Evolutionary conservation across 53 echinoderm and acorn worm species (phyloP).

Genomic region (Zoroaster sp.): DNA sequence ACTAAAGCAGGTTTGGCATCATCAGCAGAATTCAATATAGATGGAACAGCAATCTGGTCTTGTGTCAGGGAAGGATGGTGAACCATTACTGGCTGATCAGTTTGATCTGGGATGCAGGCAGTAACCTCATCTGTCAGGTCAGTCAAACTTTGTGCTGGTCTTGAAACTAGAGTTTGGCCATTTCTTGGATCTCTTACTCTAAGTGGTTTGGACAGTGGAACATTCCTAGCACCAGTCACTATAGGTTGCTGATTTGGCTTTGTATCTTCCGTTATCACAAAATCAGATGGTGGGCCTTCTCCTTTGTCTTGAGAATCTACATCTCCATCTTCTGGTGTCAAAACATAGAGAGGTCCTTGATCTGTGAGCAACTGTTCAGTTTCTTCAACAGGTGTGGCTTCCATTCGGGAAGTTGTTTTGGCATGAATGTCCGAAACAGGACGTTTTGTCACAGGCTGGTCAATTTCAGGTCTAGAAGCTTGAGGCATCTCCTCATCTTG

Average conservation of each 20-base stretch:
- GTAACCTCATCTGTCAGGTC: slow-evolving; percentile 44
- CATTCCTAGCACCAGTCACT: slow-evolving; percentile 49
- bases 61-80: slow-evolving; percentile 14
- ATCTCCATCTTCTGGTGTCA: slow-evolving; percentile 42
- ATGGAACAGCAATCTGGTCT: slow-evolving; percentile 15
- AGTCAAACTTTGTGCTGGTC: slow-evolving; percentile 46
- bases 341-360: slow-evolving; percentile 81
- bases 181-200: slow-evolving; percentile 69
- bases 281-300: slow-evolving; percentile 26
- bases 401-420: neutral
- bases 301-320: slow-evolving; percentile 43
- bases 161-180: slow-evolving; percentile 67
- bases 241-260: slow-evolving; percentile 22
- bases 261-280: neutral
- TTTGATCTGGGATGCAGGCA: slow-evolving; percentile 29
- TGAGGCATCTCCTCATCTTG: neutral
- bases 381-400: neutral
- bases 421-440: neutral
- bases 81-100: slow-evolving; percentile 19
- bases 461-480: neutral
- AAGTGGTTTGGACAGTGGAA: slow-evolving; percentile 39
- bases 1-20: neutral
- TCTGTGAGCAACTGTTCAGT: slow-evolving; percentile 75
- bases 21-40: neutral
- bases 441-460: neutral